Percentiles rank a stretch among this genome's conserved stretches.
These are phyloP conservation scores for Dynastes maya DNA, from an alignment of 2,888 invertebrate species.

Conservation along the genomic window DNA sequence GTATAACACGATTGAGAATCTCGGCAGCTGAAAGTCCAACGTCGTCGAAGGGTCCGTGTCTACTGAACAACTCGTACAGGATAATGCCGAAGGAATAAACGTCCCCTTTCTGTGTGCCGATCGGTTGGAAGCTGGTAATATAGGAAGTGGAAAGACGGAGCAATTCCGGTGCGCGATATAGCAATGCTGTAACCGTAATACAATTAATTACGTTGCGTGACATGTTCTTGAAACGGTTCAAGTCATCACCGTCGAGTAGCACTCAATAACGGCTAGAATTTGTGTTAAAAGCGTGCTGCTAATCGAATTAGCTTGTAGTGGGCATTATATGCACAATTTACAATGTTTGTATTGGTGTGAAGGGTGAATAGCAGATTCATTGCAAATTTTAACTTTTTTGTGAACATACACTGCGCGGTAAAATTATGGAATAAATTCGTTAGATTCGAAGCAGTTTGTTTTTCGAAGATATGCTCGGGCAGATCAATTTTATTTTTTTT, in stretches of 20 bases:
- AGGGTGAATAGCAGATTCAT: no score
- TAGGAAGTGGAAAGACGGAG: conserved; percentile 72
- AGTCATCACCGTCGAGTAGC: not conserved
- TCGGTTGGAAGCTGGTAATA: conserved; percentile 61
- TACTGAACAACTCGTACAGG: conserved; percentile 89
- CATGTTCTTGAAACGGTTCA: conserved; percentile 14
- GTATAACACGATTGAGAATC: conserved; percentile 76
- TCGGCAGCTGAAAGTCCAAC: conserved; percentile 79
- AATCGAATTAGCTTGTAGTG: conserved; percentile 17
- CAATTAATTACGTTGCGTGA: conserved; percentile 27
- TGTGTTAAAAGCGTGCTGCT: not conserved
- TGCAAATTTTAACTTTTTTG: no score
- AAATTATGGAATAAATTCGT: no score
- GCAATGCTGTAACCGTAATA: conserved; percentile 73
- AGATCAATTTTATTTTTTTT: no score
- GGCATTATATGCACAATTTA: not conserved
- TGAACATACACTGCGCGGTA: no score
- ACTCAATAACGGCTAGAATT: conserved; percentile 1
- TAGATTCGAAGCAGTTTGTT: no score
- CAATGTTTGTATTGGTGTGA: not conserved
- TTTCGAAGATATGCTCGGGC: no score
- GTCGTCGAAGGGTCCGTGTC: conserved; percentile 89
- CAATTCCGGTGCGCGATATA: conserved; percentile 88
- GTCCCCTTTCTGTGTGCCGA: conserved; percentile 84
- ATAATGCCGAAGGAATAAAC: conserved; percentile 91